A percentile compares a stretch with the other conserved stretches of the same genome.
Conservation (phyloP, 2,888 invertebrate genomes). For the Dicranocentrus wangi region DNA sequence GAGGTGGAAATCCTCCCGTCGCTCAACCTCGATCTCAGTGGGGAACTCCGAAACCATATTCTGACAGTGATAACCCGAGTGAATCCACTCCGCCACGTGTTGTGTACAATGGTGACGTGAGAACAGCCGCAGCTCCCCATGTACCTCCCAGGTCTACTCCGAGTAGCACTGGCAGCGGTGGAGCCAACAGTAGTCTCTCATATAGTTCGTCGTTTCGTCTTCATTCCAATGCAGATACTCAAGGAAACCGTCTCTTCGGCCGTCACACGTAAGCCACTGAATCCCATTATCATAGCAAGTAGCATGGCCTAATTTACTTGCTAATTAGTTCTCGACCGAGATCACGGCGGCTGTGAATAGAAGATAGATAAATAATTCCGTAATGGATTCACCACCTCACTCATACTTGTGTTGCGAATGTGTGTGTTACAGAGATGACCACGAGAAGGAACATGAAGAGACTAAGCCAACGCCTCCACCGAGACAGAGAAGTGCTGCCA, state of each 20-base stretch:
- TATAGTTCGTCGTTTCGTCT: conserved; percentile 69
- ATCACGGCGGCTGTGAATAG: background rate
- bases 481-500: conserved; percentile 73
- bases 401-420: background rate
- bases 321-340: conserved; percentile 44
- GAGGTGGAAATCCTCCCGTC: conserved; percentile 33
- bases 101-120: conserved; percentile 70
- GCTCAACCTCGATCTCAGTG: conserved; percentile 72
- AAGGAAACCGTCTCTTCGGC: conserved; percentile 72
- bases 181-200: conserved; percentile 51
- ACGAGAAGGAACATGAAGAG: conserved; percentile 61
- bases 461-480: conserved; percentile 72
- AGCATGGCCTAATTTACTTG: conserved; percentile 31
- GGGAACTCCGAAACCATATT: conserved; percentile 73
- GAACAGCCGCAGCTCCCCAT: conserved; percentile 64
- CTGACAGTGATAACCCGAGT: conserved; percentile 53
- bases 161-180: conserved; percentile 40
- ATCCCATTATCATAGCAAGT: conserved; percentile 17
- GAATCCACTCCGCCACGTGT: conserved; percentile 53
- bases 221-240: conserved; percentile 72
- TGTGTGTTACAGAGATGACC: conserved; percentile 50
- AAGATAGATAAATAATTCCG: background rate
- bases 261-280: conserved; percentile 54
- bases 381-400: conserved; percentile 18
- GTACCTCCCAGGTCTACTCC: conserved; percentile 39